Conservation (phyloP, 2,888 invertebrate species). For the Trissonchulus latispiculum region DNA sequence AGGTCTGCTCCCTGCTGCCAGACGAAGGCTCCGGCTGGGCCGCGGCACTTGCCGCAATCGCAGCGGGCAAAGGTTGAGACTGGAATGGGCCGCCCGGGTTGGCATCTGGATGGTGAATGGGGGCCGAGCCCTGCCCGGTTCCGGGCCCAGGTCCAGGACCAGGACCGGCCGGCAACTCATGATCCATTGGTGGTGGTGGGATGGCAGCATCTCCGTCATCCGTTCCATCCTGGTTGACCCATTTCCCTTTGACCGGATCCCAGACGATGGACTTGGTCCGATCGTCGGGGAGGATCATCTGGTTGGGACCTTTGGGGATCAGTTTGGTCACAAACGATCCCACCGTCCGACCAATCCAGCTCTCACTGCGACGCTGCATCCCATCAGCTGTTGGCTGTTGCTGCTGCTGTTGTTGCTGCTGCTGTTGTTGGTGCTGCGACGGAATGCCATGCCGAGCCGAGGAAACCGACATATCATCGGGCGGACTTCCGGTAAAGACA, state of each 20-base stretch:
- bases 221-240: slow-evolving; percentile 71
- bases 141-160: neutral
- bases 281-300: slow-evolving; percentile 47
- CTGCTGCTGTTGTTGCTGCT: neutral
- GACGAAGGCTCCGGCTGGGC: no score
- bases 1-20: neutral
- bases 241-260: slow-evolving; percentile 73
- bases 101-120: no score
- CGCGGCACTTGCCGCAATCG: no score
- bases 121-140: neutral
- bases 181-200: slow-evolving; percentile 26
- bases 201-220: slow-evolving; percentile 51
- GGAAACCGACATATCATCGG: neutral
- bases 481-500: neutral
- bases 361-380: neutral
- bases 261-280: slow-evolving; percentile 66
- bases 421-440: no score
- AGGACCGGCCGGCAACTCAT: neutral
- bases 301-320: slow-evolving; percentile 37
- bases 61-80: no score
- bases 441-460: no score
- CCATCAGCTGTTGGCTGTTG: neutral
- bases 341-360: slow-evolving; percentile 15
- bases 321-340: slow-evolving; percentile 37
- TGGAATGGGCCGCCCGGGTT: no score